Percentiles rank a stretch among this genome's conserved stretches.
phyloP scores from a whole-genome alignment of 1,140 invertebrate species.

The Scylla paramamosain region DNA sequence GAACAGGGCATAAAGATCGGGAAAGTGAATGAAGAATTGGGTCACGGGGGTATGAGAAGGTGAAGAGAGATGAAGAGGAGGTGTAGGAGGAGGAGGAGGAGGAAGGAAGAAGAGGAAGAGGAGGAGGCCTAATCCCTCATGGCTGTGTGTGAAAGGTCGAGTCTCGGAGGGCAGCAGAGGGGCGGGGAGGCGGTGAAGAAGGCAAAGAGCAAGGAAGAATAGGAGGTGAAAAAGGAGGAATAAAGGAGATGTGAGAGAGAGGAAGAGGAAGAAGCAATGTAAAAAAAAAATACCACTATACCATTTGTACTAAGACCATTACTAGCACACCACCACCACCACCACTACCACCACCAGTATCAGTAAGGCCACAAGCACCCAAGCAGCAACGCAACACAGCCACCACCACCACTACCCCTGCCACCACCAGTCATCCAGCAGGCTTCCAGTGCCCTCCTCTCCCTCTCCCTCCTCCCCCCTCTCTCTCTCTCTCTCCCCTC shows the following conservation, averaged over 20 bases:
- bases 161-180: not conserved
- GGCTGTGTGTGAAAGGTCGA: not conserved
- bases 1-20: not conserved
- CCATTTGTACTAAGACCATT: not conserved
- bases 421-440: not conserved
- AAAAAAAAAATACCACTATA: not conserved
- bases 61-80: not conserved
- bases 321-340: not conserved
- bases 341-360: not conserved
- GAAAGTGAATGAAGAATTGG: not conserved
- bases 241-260: not conserved
- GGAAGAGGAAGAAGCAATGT: not conserved
- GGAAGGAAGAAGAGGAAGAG: not conserved
- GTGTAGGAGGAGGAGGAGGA: not conserved
- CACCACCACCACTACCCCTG: not conserved
- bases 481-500: too few species aligned
- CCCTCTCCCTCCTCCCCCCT: too few species aligned
- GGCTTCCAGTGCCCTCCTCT: too few species aligned
- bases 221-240: not conserved
- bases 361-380: not conserved
- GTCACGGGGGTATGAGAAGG: not conserved
- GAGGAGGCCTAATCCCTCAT: conserved; percentile 11
- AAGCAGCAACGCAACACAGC: not conserved
- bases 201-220: not conserved
- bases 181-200: not conserved